Evolutionary conservation across 2,797 vertebrate species (phyloP), one percentile per base, ranked within the genome.

Genomic region (Peromyscus attwateri): DNA sequence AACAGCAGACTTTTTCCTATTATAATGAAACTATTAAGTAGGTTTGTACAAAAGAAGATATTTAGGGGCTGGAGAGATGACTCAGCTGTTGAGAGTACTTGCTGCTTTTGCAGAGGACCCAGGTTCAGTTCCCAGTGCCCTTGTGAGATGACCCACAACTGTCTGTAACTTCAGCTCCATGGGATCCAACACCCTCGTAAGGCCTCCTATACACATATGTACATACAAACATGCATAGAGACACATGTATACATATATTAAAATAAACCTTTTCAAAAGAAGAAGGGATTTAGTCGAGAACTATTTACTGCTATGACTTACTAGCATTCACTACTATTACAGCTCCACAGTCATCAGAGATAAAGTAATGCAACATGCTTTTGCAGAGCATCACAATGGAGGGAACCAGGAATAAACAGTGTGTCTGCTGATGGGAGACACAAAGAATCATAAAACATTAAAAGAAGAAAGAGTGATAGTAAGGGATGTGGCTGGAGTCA

Each of bases 1-100:
- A 64, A 93, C 21, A 95, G 57, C 7, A 68, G n/a, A 21, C 1
- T 77, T 89, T 95, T 2, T 70, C 87, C 52, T 40, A 14, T 87
- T 92, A 82, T 66, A 94, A 92, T 85, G 13, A 92, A 93, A 91
- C 40, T 11, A 43, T 85, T 79, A 84, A 14, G 17, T 62, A 57
- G 34, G 2, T 91, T 97, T 95, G 60, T 52, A 95, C 60, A 91
- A 96, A 75, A 12, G 64, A 87, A 93, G 23, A 8, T 27, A 81
- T 71, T 93, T 82, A 92, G 89, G 25, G 84, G 25, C 46, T 87
- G 34, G 27, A 8, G 8, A 71, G n/a, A 57, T 57, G 68, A 34
- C 34, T 71, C 23, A 27, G 46, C 23, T 13, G 21, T 70, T 87
- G 34, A 49, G 29, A 49, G 43, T 16, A n/a, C 43, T 66, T 66